phyloP scores from a whole-genome alignment of 2,888 invertebrate species.

The Hybos culiciformis region DNA sequence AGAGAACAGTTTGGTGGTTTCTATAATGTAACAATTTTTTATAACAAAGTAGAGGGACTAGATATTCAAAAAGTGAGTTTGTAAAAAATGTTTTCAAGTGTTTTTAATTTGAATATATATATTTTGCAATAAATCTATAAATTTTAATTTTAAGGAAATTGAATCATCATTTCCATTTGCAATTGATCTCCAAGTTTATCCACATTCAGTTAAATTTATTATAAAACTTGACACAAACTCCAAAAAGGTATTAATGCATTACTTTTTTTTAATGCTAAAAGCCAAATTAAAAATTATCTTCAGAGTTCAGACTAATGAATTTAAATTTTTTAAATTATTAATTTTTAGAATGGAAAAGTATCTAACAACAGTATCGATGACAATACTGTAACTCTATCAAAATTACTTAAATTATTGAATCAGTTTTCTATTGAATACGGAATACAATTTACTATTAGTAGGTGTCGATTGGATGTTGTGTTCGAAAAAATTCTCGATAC shows the following conservation, averaged over 20 bases:
- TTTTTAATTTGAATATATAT: not conserved
- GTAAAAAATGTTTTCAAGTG: not conserved
- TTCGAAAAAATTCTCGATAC: conserved; percentile 31
- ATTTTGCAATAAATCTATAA: not conserved
- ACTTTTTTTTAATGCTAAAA: not conserved
- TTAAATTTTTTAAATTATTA: not conserved
- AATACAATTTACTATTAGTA: conserved; percentile 26
- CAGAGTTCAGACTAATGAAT: conserved; percentile 3
- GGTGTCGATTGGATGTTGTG: conserved; percentile 32
- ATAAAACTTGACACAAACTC: conserved; percentile 23
- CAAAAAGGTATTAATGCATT: conserved; percentile 10
- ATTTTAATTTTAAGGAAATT: conserved; percentile 21
- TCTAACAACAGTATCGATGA: not conserved
- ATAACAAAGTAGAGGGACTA: conserved; percentile 20
- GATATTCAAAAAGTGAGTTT: conserved; percentile 21
- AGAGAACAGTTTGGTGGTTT: conserved; percentile 29
- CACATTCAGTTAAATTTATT: conserved; percentile 29
- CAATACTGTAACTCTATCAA: conserved; percentile 17
- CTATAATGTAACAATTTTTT: conserved; percentile 30
- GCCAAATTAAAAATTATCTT: not conserved
- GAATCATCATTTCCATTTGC: conserved; percentile 20
- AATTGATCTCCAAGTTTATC: conserved; percentile 26
- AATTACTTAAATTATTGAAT: conserved; percentile 23
- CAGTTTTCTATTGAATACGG: conserved; percentile 17
- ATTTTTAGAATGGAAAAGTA: not conserved